Evolutionary conservation across 2,797 vertebrate genomes (phyloP).

Genomic region (Potorous gilbertii): DNA sequence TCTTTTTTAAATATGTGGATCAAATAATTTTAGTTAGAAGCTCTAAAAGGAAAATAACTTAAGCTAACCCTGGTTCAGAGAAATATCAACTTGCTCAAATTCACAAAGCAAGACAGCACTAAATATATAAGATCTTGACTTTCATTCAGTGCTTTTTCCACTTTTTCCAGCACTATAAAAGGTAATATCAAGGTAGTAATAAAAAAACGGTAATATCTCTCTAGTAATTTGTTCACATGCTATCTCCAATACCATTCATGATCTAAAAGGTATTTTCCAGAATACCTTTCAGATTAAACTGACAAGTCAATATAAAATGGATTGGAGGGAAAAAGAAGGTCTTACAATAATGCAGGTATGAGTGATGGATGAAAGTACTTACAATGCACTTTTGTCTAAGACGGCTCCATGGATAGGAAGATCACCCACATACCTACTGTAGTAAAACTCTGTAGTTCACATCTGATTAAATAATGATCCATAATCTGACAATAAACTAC

Average conservation of each 20-base stretch:
- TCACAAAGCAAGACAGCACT: not conserved
- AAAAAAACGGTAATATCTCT: not conserved
- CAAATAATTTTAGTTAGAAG: constrained; percentile 6
- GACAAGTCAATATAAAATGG: not conserved
- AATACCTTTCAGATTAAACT: not conserved
- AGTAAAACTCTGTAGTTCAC: not conserved
- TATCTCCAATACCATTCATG: not conserved
- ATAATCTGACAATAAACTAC: not conserved
- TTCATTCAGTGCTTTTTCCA: not conserved
- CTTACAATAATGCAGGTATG: not conserved
- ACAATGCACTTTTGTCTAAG: not conserved
- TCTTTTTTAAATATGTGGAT: constrained; percentile 5
- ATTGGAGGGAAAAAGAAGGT: not conserved
- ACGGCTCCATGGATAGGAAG: not conserved
- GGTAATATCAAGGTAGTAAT: not conserved
- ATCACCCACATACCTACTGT: not conserved
- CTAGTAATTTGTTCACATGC: not conserved
- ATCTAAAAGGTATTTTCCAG: not conserved
- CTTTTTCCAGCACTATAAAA: not conserved
- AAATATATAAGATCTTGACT: not conserved
- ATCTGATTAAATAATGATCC: not conserved
- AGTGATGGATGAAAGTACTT: not conserved
- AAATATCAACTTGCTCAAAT: not conserved
- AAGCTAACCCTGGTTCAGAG: not conserved
- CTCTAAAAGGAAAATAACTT: not conserved